Base-by-base conservation (phyloP, 1,140 invertebrate genomes). In the Listronotus oregonensis region DNA sequence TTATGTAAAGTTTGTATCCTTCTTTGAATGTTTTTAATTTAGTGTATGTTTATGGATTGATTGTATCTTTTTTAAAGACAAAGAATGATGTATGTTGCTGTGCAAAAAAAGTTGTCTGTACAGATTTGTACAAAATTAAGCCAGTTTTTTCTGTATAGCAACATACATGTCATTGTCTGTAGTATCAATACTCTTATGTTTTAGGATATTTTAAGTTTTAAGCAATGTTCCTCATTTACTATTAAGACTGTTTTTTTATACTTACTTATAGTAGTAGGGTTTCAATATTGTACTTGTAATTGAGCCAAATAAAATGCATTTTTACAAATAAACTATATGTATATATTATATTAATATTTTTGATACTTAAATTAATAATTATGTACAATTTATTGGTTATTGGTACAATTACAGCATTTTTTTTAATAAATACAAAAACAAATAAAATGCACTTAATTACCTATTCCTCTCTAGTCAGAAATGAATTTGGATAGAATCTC, bases 401-500 rank as follows among this genome's bases (percentile, higher is more conserved):
- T 37, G 34, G 34, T 37, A 37, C 3, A 10, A 37, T 37, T 37
- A 37, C 8, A 37, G 11, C 34, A 37, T 5, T 37, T 37, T 37
- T 37, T 3, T 10, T 37, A 37, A 37, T 37, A 37, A 37, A 37
- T 5, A 37, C 8, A 37, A 37, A 37, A 10, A 37, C 1, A 4
- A 37, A 27, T 27, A 31, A 51, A 10, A 51, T 51, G 31, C 10
- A 8, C 10, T 27, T 37, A 39, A 61, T 37, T 43, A 27, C 9
- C 51, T 55, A 71, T 56, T 71, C 58, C 42, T 71, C 69, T 47
- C 27, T 68, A 34, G 62, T 71, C 55, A 93, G 77, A 82, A 97
- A 92, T 40, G 87, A 79, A 85, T 98, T 98, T 1, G 91, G 90
- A 84, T 94, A 98, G 82, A 98, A 98, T 71, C 90, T 83, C 27